phyloP scores from a whole-genome alignment of 2,888 invertebrate genomes.

The Apomyelois bistriatella region DNA sequence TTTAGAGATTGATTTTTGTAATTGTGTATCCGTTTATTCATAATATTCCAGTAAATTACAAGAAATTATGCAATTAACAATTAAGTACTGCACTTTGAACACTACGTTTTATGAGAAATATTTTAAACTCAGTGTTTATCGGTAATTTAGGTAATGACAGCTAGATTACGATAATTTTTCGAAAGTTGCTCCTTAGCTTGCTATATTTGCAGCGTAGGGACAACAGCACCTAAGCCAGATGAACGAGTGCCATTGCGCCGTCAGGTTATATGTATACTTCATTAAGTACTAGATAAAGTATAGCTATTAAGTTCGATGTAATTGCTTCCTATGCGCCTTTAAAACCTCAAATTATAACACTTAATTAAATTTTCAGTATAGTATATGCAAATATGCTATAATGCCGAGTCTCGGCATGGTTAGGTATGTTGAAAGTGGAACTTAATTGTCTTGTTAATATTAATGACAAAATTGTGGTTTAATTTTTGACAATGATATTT shows the following conservation, averaged over 20 bases:
- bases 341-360: constrained; percentile 5
- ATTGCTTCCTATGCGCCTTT: constrained; percentile 9
- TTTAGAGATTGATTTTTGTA: too few species aligned
- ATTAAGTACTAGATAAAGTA: constrained; percentile 1
- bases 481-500: too few species aligned
- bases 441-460: too few species aligned
- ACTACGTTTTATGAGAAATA: constrained; percentile 33
- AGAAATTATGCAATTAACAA: constrained; percentile 44
- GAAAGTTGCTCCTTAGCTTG: constrained; percentile 39
- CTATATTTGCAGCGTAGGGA: constrained; percentile 28
- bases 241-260: too few species aligned
- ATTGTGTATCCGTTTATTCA: constrained; percentile 1
- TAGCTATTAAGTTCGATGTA: constrained; percentile 9
- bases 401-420: too few species aligned
- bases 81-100: constrained; percentile 40
- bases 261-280: background rate
- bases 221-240: constrained; percentile 12
- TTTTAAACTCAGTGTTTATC: constrained; percentile 27
- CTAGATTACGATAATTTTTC: constrained; percentile 37
- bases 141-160: constrained; percentile 26
- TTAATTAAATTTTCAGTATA: constrained; percentile 1
- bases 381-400: background rate
- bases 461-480: too few species aligned
- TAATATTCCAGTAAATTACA: constrained; percentile 39
- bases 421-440: too few species aligned